Conservation (phyloP, 2,888 invertebrate genomes). For the Agrotis exclamationis region DNA sequence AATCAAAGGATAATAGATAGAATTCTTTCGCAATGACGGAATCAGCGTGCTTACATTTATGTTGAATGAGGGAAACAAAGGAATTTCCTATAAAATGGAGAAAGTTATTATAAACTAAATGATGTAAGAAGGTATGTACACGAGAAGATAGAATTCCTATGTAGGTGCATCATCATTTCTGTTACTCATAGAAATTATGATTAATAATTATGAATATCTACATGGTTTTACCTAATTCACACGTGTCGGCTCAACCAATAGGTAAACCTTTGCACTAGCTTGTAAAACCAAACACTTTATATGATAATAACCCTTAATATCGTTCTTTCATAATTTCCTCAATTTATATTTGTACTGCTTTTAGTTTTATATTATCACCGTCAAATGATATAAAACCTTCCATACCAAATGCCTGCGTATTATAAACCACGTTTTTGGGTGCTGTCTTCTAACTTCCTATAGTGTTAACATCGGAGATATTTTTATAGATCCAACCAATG, state of each 20-base stretch:
- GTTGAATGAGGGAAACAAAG: slow-evolving; percentile 55
- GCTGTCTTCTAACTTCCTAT: background rate
- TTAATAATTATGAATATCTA: background rate
- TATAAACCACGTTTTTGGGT: background rate
- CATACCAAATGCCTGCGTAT: too few relatives aligned
- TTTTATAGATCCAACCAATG: background rate
- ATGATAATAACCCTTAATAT: too few relatives aligned
- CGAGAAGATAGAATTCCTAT: slow-evolving; percentile 12
- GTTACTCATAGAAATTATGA: background rate
- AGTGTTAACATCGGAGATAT: background rate
- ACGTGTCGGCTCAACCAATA: background rate
- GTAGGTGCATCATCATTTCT: slow-evolving; percentile 18
- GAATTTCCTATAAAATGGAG: slow-evolving; percentile 55
- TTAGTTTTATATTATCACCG: too few relatives aligned
- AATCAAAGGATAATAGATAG: slow-evolving; percentile 57
- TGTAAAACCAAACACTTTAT: too few relatives aligned
- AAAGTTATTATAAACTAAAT: slow-evolving; percentile 52
- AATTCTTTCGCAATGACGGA: slow-evolving; percentile 46
- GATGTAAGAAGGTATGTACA: background rate
- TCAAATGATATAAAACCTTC: background rate
- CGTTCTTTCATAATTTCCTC: too few relatives aligned
- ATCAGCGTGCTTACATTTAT: slow-evolving; percentile 42
- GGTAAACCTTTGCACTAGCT: too few relatives aligned
- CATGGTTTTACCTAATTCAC: background rate
- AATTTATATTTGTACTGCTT: too few relatives aligned